Evolutionary conservation across 2,888 invertebrate species (phyloP).

Genomic region (Andrena haemorrhoa): DNA sequence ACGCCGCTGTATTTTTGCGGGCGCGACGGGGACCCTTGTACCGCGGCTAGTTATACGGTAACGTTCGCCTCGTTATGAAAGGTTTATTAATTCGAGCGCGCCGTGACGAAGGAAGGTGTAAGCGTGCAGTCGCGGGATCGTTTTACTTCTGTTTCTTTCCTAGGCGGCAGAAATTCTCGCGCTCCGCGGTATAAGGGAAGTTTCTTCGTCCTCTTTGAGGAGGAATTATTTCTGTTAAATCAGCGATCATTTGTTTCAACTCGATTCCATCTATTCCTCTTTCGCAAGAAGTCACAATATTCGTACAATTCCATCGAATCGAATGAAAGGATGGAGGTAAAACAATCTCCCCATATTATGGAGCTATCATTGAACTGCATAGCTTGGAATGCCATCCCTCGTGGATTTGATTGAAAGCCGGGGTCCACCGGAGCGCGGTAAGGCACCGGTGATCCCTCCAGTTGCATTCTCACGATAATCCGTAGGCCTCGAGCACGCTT

Average conservation of each 20-base stretch:
- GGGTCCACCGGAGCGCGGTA: background rate
- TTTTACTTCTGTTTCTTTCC: background rate
- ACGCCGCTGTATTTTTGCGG: slow-evolving; percentile 42
- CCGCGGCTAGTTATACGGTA: slow-evolving; percentile 51
- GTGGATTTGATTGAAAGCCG: slow-evolving; percentile 25
- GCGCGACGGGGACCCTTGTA: slow-evolving; percentile 45
- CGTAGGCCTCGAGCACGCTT: slow-evolving; percentile 33
- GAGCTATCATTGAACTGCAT: too few relatives aligned
- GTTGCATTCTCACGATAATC: slow-evolving; percentile 65
- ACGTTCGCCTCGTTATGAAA: slow-evolving; percentile 56
- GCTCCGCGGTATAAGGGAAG: background rate
- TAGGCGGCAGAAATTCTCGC: background rate
- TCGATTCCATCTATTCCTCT: background rate
- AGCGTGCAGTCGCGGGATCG: background rate
- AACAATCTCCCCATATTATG: too few relatives aligned
- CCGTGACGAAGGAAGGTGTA: slow-evolving; percentile 9
- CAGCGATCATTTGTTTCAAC: too few relatives aligned
- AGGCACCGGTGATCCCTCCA: slow-evolving; percentile 13
- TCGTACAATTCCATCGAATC: too few relatives aligned
- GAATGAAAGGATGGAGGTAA: too few relatives aligned
- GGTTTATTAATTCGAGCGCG: slow-evolving; percentile 54
- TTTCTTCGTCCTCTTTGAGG: background rate
- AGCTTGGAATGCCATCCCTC: too few relatives aligned
- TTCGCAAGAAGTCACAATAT: too few relatives aligned
- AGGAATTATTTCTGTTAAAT: background rate